A percentile compares a stretch with the other conserved stretches of the same genome.
Evolutionary conservation across 2,888 invertebrate genomes (phyloP).

Genomic region (Hirudinaria manillensis): DNA sequence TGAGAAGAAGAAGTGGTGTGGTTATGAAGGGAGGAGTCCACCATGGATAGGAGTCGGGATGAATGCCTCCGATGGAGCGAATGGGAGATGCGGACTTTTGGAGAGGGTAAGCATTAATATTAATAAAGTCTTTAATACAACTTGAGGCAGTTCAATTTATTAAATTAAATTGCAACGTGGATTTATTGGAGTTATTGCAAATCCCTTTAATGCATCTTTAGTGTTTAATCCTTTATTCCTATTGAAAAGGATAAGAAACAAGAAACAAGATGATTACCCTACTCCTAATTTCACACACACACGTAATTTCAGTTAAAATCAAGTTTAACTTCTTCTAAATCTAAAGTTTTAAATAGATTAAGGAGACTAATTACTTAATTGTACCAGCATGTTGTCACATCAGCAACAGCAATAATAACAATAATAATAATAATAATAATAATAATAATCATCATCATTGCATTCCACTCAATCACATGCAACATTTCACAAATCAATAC

Average conservation of each 20-base stretch:
- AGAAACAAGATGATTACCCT: too few relatives aligned
- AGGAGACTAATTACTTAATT: background rate
- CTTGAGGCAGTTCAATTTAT: too few relatives aligned
- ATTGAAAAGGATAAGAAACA: too few relatives aligned
- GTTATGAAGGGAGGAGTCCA: slow-evolving; percentile 5
- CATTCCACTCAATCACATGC: background rate
- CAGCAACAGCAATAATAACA: background rate
- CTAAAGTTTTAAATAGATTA: too few relatives aligned
- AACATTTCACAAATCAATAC: background rate
- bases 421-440: slow-evolving; percentile 1
- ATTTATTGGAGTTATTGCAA: too few relatives aligned
- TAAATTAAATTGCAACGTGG: too few relatives aligned
- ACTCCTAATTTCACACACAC: too few relatives aligned
- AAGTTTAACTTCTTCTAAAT: too few relatives aligned
- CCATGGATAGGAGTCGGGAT: background rate
- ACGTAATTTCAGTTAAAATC: too few relatives aligned
- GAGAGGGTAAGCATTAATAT: background rate
- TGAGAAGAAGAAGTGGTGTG: background rate
- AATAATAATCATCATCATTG: slow-evolving; percentile 11
- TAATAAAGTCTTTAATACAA: background rate
- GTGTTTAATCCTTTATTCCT: too few relatives aligned
- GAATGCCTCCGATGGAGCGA: background rate
- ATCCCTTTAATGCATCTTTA: too few relatives aligned
- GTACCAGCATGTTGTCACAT: too few relatives aligned
- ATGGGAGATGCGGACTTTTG: background rate